phyloP scores from a whole-genome alignment of 2,797 vertebrate genomes.

The Phataginus tetradactyla region DNA sequence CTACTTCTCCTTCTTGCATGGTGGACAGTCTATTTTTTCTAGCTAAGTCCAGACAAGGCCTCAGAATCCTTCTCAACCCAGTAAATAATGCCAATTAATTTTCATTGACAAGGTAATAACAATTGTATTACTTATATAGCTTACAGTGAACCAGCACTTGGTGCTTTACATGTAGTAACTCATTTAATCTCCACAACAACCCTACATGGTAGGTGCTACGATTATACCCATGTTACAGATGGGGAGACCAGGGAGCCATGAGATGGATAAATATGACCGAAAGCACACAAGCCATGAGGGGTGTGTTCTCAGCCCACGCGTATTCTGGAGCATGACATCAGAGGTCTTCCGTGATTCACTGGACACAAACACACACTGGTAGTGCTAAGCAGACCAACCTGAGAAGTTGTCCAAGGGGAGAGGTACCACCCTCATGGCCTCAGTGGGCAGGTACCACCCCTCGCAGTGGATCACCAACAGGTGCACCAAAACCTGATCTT shows the following conservation, averaged over 20 bases:
- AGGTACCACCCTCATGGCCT: too few species aligned
- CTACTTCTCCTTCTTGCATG: not conserved
- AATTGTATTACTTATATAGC: not conserved
- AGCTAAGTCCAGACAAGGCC: not conserved
- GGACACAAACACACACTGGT: not conserved
- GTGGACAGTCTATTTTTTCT: not conserved
- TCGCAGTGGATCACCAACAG: not conserved
- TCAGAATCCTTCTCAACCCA: constrained; percentile 18
- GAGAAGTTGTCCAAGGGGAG: not conserved
- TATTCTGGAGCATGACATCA: fast-evolving
- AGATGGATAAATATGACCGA: not conserved
- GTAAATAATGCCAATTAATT: not conserved
- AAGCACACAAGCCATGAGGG: not conserved
- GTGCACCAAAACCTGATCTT: too few species aligned
- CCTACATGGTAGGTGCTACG: too few species aligned
- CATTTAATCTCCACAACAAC: not conserved
- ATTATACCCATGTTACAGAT: too few species aligned
- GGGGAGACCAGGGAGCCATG: not conserved
- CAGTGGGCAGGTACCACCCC: too few species aligned
- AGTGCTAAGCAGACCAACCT: not conserved
- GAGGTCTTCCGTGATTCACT: not conserved
- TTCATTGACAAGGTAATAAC: not conserved
- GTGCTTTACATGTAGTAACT: not conserved
- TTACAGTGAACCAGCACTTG: not conserved
- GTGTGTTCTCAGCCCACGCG: not conserved